Base-by-base conservation (phyloP, 2,888 invertebrate genomes). In the Athalia cordata region DNA sequence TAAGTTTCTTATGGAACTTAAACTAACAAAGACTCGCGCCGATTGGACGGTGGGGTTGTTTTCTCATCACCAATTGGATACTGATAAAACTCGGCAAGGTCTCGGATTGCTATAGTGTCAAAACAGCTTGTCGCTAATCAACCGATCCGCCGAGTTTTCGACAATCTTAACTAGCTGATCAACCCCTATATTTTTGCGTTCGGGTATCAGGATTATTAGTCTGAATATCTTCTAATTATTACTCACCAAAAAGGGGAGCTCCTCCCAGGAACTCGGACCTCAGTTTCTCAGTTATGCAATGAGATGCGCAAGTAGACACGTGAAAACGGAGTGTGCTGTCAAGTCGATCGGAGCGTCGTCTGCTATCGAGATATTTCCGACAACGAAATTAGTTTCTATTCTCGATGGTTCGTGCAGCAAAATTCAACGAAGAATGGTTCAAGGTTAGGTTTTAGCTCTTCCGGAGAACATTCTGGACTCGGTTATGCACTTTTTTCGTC, bases 211-310 rank as follows among this genome's bases (percentile, higher is more conserved):
- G 29, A 29, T 29, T 29, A 29, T 29, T 29, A 1, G 29, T 29
- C 15, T 5, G 1, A 62, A 13, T 62, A 13, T 13, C 8, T 13
- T 11, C 4, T 49, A 55, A 52, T 79, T 43, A 74, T 68, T 81
- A 86, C 88, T 88, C 79, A 88, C 88, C 87, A 83, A 88, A 88
- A 86, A 84, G 83, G 85, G 85, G 84, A 86, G 84, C 85, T 85
- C 87, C 86, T 87, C 87, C 87, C 88, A 85, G 84, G 87, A 75
- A 75, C 75, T 75, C 75, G 47, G 72, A 45, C 52, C 85, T 84
- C 83, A 76, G 82, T 78, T 84, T 82, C 85, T 83, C 83, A 87
- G 85, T 88, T 88, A 87, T 86, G 87, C 87, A 87, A 87, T 82
- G 84, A 82, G 86, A 86, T 84, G 84, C 84, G 84, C 81, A 80